Evolutionary conservation across 2,113 vertebrate species (phyloP).

Genomic region (Pipra filicauda): DNA sequence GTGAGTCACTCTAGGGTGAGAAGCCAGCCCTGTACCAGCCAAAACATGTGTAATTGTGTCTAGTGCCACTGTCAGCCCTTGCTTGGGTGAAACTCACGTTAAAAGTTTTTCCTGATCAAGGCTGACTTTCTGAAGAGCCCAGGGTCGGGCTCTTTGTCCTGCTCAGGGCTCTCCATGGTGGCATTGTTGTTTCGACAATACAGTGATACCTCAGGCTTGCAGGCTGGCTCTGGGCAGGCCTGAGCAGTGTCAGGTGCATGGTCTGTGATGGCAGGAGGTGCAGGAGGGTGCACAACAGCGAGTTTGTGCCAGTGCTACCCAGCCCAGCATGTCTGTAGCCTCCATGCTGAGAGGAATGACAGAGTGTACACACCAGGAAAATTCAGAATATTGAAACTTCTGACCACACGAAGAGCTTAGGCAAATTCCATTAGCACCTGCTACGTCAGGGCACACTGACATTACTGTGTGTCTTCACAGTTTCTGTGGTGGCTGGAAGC

Average conservation of each 20-base stretch:
- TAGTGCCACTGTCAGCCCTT: background rate
- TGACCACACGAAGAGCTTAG: background rate
- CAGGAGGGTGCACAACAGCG: background rate
- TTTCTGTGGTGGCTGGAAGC: background rate
- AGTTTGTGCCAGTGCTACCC: background rate
- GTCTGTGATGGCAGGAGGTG: background rate
- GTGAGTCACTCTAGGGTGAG: background rate
- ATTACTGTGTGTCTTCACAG: background rate
- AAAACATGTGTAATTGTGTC: accelerated
- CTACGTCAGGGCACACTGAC: background rate
- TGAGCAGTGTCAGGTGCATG: background rate
- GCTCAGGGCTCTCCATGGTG: background rate
- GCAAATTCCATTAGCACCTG: background rate
- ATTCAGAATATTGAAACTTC: background rate
- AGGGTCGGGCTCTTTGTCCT: background rate
- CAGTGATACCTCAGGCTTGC: background rate
- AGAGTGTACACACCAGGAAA: background rate
- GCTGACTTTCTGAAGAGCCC: background rate
- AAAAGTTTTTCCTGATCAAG: background rate
- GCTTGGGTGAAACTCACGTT: background rate
- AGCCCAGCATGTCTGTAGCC: background rate
- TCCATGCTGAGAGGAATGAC: background rate
- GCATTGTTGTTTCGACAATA: background rate
- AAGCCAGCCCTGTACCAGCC: background rate
- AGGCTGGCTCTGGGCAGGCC: background rate